Evolutionary conservation across 2,888 invertebrate species (phyloP), one percentile per base, ranked within the genome.

Genomic region (Pseudanteris insignis): DNA sequence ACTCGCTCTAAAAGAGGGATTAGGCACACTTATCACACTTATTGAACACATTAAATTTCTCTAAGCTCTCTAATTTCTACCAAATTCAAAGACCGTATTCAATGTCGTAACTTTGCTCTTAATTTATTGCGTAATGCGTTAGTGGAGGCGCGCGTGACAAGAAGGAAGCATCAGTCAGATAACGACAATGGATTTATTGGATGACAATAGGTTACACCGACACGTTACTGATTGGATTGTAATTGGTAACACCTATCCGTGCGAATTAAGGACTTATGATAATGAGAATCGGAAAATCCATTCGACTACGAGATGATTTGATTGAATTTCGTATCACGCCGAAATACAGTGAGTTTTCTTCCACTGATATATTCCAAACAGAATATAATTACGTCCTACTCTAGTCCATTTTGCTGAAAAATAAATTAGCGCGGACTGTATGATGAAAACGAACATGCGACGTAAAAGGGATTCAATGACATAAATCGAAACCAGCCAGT

Each of bases 251-350:
- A 66, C 57, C 65, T 44, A 66, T 62, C 58, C 51, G 40, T 37
- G 63, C 48, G 65, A 66, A 68, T 70, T 67, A 65, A 64, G 57
- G 51, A 58, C 64, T 68, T 65, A 66, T 63, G 64, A 61, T 68
- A 67, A 67, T 67, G 54, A 55, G 55, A 57, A 66, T 43, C 6
- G 47, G 40, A 37, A 60, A 65, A 60, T 43, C 61, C 59, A 63
- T 63, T 65, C 62, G 63, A 64, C 54, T 37, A 46, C 41, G 41
- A 34, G 50, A 25, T 21, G 21, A 51, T 46, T 46, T 40, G 38
- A 60, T 54, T 28, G 48, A 38, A 61, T 54, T 54, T 32, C 47
- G 37, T 9, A 37, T 43, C 21, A 58, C 37, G 43, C 38, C 32
- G 40, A 41, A 37, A 57, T 32, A n/a, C n/a, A n/a, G n/a, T n/a